Evolutionary conservation across 2,113 vertebrate genomes (phyloP), one percentile per base, ranked within the genome.

Genomic region (Phrynosoma platyrhinos): DNA sequence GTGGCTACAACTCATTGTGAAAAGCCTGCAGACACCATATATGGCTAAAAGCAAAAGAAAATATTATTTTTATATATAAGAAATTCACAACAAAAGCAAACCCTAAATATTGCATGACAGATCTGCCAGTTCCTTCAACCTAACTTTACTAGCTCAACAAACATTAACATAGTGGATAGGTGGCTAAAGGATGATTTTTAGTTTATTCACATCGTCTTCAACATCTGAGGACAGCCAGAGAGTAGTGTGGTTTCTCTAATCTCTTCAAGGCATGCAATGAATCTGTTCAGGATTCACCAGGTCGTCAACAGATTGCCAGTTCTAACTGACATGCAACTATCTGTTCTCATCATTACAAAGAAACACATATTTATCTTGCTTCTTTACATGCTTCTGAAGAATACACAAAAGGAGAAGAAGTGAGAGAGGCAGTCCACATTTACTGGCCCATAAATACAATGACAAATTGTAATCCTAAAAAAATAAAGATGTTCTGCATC

Each of bases 1-100:
- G 75, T 87, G 78, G 64, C 32, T 75, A 75, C 30, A 30, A 30
- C 36, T 90, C 71, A 42, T 89, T 71, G 77, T 85, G 81, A 69
- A 66, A 87, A 92, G 81, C 83, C 47, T 47, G 47, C 2, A 47
- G 47, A 47, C 7, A 47, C 5, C 47, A 85, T 77, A 42, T 32
- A 84, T 0, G 0, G 88, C 30, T 75, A 87, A 84, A 52, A 88
- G 58, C 81, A 89, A 82, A 88, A 82, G 25, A 68, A 25, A 75
- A 36, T 32, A 32, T 80, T 7, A 2, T 42, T 18, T 14, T 86
- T 18, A 69, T 79, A 86, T 9, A 13, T 47, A 79, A 64, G 30
- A 86, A 25, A 69, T 79, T 53, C 13, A 16, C 36, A 55, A 2
- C 32, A 12, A 80, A 87, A 87, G 55, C 55, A n/a, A 87, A 42